Evolutionary conservation across 2,888 invertebrate genomes (phyloP).

Genomic region (Cecidostiba fungosa): DNA sequence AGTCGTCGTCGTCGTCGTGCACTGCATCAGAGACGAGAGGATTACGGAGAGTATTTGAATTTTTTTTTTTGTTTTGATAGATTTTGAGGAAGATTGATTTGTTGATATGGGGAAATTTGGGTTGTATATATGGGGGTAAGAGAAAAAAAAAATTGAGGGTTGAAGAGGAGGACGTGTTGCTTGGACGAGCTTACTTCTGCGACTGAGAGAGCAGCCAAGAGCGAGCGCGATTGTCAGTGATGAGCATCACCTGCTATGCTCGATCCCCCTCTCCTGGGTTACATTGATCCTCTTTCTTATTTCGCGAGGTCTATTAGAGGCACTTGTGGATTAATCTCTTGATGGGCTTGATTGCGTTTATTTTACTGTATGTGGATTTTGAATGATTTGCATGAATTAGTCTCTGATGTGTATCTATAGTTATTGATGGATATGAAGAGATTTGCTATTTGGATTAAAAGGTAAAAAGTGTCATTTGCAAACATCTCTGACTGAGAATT

Average conservation of each 20-base stretch:
- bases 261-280: background rate
- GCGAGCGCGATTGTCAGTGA: constrained; percentile 4
- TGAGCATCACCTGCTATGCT: constrained; percentile 20
- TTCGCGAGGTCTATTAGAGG: background rate
- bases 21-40: background rate
- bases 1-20: background rate
- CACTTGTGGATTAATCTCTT: background rate
- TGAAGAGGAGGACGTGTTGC: constrained; percentile 12
- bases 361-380: background rate
- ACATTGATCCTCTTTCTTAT: background rate
- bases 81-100: background rate
- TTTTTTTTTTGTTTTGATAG: background rate
- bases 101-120: no score
- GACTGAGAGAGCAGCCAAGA: no score
- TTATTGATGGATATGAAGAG: no score
- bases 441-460: no score
- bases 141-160: no score
- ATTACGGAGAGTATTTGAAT: background rate
- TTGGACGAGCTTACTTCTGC: constrained; percentile 22
- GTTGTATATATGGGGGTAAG: no score
- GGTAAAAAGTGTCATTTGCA: no score
- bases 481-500: no score
- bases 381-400: no score
- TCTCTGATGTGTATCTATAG: no score
- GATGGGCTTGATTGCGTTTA: background rate